Percentiles rank a stretch among this genome's conserved stretches.
These are phyloP conservation scores for Apis mellifera DNA, from an alignment of 1,140 invertebrate species.

Conservation along the genomic window Amel_HAv3.1 CM009933.2:13266501-13267000, in stretches of 20 bases:
- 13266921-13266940: constrained; percentile 33
- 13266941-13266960: constrained; percentile 6
- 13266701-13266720: too few relatives aligned
- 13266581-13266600: too few relatives aligned
- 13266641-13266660: too few relatives aligned
- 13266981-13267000: background rate
- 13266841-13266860: constrained; percentile 47
- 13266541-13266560: too few relatives aligned
- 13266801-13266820: constrained; percentile 58
- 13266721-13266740: constrained; percentile 23
- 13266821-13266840: constrained; percentile 51
- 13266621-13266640: too few relatives aligned
- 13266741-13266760: constrained; percentile 53
- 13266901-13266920: constrained; percentile 44
- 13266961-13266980: constrained; percentile 21
- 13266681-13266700: too few relatives aligned
- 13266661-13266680: too few relatives aligned
- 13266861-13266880: constrained; percentile 20
- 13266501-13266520: too few relatives aligned
- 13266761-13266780: constrained; percentile 50
- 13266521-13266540: too few relatives aligned
- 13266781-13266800: constrained; percentile 46
- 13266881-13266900: constrained; percentile 33
- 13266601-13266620: too few relatives aligned
- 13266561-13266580: too few relatives aligned